Evolutionary conservation across 1,140 invertebrate species (phyloP), one percentile per base, ranked within the genome.

Genomic region (Anthonomus grandis): DNA sequence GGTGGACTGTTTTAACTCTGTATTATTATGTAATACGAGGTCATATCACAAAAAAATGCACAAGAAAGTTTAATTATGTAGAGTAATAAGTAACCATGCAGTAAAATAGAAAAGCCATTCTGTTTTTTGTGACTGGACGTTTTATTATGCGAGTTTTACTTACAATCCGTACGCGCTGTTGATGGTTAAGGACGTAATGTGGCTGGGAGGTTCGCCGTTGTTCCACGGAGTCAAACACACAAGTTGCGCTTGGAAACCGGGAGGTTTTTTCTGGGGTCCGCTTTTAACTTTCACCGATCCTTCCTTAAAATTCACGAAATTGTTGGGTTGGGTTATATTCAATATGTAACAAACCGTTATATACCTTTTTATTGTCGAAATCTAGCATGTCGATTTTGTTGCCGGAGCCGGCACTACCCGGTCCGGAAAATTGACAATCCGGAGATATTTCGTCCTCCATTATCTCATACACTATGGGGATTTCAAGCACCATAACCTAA

Each of bases 81-180:
- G n/a, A n/a, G n/a, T n/a, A n/a, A n/a, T n/a, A n/a, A n/a, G n/a
- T n/a, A n/a, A n/a, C n/a, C n/a, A n/a, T n/a, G n/a, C n/a, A n/a
- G n/a, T n/a, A n/a, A n/a, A n/a, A n/a, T n/a, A n/a, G n/a, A n/a
- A n/a, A n/a, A n/a, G n/a, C n/a, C n/a, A n/a, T n/a, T n/a, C n/a
- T n/a, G n/a, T n/a, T n/a, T n/a, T n/a, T n/a, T n/a, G n/a, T n/a
- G n/a, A n/a, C n/a, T n/a, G n/a, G n/a, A n/a, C n/a, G n/a, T n/a
- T n/a, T n/a, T n/a, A n/a, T n/a, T n/a, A n/a, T n/a, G n/a, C 4
- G 38, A 2, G 38, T 13, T 39, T 15, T 56, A 89, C 91, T 91
- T 81, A 97, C 93, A 99, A 79, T 73, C 94, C 94, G 78, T 95
- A 97, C 21, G 90, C 91, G 62, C 95, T 96, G 76, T 97, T 98